Percentiles rank a stretch among this genome's conserved stretches.
These are phyloP conservation scores for Dasysyrphus tricinctus DNA, from an alignment of 2,888 invertebrate genomes.

Conservation along the genomic window DNA sequence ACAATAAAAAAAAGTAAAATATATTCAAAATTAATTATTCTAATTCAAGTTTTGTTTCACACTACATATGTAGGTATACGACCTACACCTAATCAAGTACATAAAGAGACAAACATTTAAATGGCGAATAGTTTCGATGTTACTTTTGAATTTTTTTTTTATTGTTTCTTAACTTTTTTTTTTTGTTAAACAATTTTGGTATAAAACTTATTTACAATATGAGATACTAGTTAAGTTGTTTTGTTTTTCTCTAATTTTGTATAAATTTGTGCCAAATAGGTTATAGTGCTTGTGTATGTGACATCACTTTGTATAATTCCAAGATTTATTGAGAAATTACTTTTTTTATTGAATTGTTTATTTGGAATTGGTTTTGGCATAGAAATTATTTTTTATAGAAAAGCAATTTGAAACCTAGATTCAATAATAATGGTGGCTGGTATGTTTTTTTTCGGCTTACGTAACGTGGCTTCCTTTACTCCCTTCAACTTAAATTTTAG, in stretches of 20 bases:
- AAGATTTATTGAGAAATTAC: conserved; percentile 10
- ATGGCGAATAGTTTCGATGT: conserved; percentile 25
- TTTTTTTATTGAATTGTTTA: neutral
- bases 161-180: neutral
- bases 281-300: neutral
- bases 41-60: conserved; percentile 28
- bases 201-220: conserved; percentile 2
- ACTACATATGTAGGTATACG: conserved; percentile 5
- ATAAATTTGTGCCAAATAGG: conserved; percentile 4
- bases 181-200: neutral
- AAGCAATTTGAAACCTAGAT: too few relatives aligned
- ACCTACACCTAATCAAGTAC: conserved; percentile 13
- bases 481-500: too few relatives aligned
- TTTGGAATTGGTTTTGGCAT: neutral
- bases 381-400: too few relatives aligned
- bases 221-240: conserved; percentile 4
- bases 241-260: conserved; percentile 4
- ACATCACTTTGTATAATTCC: conserved; percentile 2
- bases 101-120: conserved; percentile 3
- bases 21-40: conserved; percentile 30
- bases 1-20: neutral
- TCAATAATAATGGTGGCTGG: too few relatives aligned
- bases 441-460: too few relatives aligned
- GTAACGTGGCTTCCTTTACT: too few relatives aligned
- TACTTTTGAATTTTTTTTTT: neutral